Conservation (phyloP, 2,113 vertebrate species). For the Oreochromis tanganicae region DNA sequence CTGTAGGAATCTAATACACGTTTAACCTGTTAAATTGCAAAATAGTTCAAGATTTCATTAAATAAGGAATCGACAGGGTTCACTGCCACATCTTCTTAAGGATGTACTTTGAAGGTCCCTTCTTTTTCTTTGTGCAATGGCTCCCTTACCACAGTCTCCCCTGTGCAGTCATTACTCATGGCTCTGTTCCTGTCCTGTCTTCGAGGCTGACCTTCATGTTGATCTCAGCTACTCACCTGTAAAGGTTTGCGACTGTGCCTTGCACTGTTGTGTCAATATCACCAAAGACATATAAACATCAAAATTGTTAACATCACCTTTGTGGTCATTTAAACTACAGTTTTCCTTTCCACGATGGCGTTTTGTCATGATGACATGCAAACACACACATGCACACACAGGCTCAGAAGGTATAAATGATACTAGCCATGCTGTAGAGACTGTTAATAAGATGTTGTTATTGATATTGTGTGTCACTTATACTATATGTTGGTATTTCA, state of each 20-base stretch:
- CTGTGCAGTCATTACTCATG: not conserved
- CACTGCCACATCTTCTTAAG: not conserved
- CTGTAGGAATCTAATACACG: not conserved
- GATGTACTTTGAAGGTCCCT: not conserved
- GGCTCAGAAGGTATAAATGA: not conserved
- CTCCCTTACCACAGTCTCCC: not conserved
- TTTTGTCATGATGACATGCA: not conserved
- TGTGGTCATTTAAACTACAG: not conserved
- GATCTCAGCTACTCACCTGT: not conserved
- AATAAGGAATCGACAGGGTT: not conserved
- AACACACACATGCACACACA: not conserved
- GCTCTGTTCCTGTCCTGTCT: not conserved
- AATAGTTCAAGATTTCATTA: not conserved
- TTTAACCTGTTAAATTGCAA: not conserved
- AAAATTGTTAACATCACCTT: not conserved
- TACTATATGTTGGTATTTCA: constrained; percentile 18
- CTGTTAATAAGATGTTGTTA: not conserved
- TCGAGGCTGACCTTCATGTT: not conserved
- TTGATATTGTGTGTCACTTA: not conserved
- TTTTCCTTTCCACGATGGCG: not conserved
- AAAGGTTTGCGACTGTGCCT: not conserved
- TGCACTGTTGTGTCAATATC: not conserved
- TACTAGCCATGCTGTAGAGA: not conserved
- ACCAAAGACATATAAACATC: not conserved
- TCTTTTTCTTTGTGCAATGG: not conserved